Evolutionary conservation across 2,797 vertebrate species (phyloP), one percentile per base, ranked within the genome.

Genomic region (Bradypodion pumilum): DNA sequence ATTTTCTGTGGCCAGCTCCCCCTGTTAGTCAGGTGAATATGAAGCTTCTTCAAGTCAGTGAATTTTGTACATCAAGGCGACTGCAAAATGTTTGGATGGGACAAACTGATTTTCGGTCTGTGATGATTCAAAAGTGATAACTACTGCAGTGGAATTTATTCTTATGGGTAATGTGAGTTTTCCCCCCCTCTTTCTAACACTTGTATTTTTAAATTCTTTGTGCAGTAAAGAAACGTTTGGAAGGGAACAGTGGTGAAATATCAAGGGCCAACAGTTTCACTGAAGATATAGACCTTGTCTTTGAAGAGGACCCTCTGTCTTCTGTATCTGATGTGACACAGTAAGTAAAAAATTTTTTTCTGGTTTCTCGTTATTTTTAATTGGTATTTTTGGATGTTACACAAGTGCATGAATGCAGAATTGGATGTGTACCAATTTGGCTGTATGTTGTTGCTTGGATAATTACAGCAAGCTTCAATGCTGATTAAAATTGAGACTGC

Each of bases 241-340:
- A 91, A 63, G 87, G 85, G 23, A 88, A 69, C 62, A 81, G 3
- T 7, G 84, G 81, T 4, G 93, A 92, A 88, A 95, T 98, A 86
- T 97, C 96, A 27, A 91, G 95, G 10, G 94, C 95, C 77, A 97
- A 93, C 95, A 98, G 97, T 92, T 93, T 97, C 68, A 95, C 94
- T 0, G 97, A 98, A 7, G 97, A 97, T 82, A 95, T 96, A 32
- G 97, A 97, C 87, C 95, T 95, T 74, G 81, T 92, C 65, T 91
- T 90, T 0, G 97, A 98, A 88, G 97, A 97, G 85, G 93, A 96
- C 5, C 78, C 94, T 0, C 92, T 97, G 84, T 95, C 96, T 3
- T 87, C 94, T 25, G 93, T 97, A 23, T 95, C 94, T 0, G 85
- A 96, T 0, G 86, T 95, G 86, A 80, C 96, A 78, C 96, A 97